phyloP scores from a whole-genome alignment of 2,797 vertebrate genomes.

The Rhadinocentrus ornatus region DNA sequence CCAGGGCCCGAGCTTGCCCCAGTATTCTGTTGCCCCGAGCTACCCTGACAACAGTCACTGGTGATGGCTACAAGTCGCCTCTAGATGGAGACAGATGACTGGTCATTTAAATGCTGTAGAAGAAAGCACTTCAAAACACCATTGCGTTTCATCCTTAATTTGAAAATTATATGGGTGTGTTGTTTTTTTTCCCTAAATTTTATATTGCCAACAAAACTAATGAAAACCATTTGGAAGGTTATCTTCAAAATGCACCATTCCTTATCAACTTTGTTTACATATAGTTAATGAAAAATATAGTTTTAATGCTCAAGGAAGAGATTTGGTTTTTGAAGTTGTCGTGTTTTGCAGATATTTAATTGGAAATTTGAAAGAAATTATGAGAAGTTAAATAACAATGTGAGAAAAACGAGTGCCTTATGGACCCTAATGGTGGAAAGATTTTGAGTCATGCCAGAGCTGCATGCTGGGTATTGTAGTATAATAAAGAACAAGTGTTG shows the following conservation, averaged over 20 bases:
- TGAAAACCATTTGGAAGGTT: slow-evolving; percentile 9
- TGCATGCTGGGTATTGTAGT: slow-evolving; percentile 42
- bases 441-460: slow-evolving; percentile 39
- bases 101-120: slow-evolving; percentile 19
- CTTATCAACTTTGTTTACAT: slow-evolving; percentile 68
- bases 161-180: slow-evolving; percentile 11
- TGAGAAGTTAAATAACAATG: slow-evolving; percentile 16
- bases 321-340: slow-evolving; percentile 13
- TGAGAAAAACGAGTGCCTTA: slow-evolving; percentile 71
- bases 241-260: slow-evolving; percentile 47
- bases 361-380: slow-evolving; percentile 21
- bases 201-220: slow-evolving; percentile 7
- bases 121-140: slow-evolving; percentile 16
- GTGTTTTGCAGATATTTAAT: slow-evolving; percentile 29
- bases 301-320: slow-evolving; percentile 15
- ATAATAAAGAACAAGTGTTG: slow-evolving; percentile 3
- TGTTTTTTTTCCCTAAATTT: slow-evolving; percentile 30
- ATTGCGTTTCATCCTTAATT: slow-evolving; percentile 31
- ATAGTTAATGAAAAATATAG: slow-evolving; percentile 3
- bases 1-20: slow-evolving; percentile 86
- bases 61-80: slow-evolving; percentile 69
- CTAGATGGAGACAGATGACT: slow-evolving; percentile 66
- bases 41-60: slow-evolving; percentile 89
- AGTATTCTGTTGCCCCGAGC: slow-evolving; percentile 90
- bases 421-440: slow-evolving; percentile 41